Conservation (phyloP, 2,888 invertebrate species). For the Oithona nana region DNA sequence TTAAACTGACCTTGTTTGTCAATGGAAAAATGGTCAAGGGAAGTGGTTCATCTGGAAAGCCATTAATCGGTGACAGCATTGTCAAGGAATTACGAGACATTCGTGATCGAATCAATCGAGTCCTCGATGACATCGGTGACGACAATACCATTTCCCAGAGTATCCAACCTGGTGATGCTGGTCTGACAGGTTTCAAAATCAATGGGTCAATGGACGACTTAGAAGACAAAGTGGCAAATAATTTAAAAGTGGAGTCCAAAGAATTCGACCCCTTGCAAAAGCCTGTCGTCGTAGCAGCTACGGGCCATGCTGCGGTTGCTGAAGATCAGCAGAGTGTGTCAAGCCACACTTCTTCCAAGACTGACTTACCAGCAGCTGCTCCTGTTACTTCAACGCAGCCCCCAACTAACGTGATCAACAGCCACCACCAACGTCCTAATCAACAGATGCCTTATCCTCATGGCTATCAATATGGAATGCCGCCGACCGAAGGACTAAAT, state of each 20-base stretch:
- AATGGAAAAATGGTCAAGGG: constrained; percentile 22
- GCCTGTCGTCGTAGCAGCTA: constrained; percentile 24
- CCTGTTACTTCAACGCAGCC: background rate
- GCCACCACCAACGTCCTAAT: background rate
- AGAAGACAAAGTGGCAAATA: background rate
- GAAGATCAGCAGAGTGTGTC: background rate
- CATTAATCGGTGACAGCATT: constrained; percentile 26
- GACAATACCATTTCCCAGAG: background rate
- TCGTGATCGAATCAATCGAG: constrained; percentile 38
- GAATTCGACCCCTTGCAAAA: constrained; percentile 41
- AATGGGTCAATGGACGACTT: constrained; percentile 19
- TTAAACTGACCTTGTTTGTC: constrained; percentile 39
- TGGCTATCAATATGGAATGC: background rate
- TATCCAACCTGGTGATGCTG: background rate
- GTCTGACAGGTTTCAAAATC: background rate
- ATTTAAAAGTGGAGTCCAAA: constrained; percentile 29
- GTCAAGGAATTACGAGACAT: constrained; percentile 34
- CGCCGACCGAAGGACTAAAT: too few relatives aligned
- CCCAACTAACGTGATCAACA: background rate
- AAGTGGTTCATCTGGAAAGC: constrained; percentile 6
- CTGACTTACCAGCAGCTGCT: background rate
- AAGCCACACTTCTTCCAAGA: background rate
- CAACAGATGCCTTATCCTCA: background rate
- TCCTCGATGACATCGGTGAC: constrained; percentile 37
- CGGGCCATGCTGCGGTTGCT: background rate